Base-by-base conservation (phyloP, 2,113 vertebrate genomes). In the Larimichthys polyactis region DNA sequence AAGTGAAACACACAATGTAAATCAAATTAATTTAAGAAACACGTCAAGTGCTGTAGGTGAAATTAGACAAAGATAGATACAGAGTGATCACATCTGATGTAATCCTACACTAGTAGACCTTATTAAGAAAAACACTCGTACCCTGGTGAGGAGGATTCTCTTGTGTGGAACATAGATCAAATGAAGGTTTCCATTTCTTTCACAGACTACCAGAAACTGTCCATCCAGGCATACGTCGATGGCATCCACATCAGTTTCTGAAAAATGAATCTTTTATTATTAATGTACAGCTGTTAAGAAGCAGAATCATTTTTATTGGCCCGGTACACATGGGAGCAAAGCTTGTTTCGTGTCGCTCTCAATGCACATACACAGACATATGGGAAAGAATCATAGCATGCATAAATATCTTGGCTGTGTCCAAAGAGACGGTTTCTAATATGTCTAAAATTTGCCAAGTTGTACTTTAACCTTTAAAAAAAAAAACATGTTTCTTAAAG, bases 101-200 rank as follows among this genome's bases (percentile, higher is more conserved):
- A 58, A 52, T 60, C 17, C 40, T 15, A 32, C 4, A 43, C 4
- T 8, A 46, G 9, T 0, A 40, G 36, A 17, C 5, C 8, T 58
- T 49, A 62, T 15, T 8, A 51, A 22, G 36, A 19, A 36, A 76
- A 64, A 48, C 20, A 63, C 3, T 16, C 86, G 65, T 95, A 99
- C 98, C 81, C 93, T 97, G 1, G 97, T 99, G 64, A 99, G 85
- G 71, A 99, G 90, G 2, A 95, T 98, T 88, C 93, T 96, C 75
- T 97, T 97, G 6, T 96, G 95, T 11, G 96, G 96, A 7, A 99
- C 95, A 58, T 97, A 97, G 79, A 99, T 95, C 40, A 99, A 95
- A 84, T 99, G 96, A 24, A 99, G 85, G 66, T 96, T 97, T 83
- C 98, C 98, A 74, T 95, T 99, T 95, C 96, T 97, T 93, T 99